phyloP scores from a whole-genome alignment of 64 coral and sea anemone genomes.

The Astreopora myriophthalma region DNA sequence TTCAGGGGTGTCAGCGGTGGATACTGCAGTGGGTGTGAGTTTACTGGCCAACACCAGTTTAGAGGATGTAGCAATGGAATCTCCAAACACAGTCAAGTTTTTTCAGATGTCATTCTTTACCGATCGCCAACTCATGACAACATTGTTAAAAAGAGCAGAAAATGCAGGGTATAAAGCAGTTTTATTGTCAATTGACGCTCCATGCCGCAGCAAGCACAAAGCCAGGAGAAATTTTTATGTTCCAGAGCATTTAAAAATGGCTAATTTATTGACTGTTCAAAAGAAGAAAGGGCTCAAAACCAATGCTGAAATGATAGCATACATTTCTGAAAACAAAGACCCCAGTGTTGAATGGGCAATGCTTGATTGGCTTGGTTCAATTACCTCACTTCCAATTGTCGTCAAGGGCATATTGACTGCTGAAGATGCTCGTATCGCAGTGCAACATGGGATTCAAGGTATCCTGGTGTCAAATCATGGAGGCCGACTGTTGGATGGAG shows the following conservation, averaged over 20 bases:
- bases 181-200: background rate
- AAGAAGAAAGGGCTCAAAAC: background rate
- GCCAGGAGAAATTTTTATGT: background rate
- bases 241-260: background rate
- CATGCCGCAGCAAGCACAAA: background rate
- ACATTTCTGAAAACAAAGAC: background rate
- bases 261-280: conserved; percentile 8
- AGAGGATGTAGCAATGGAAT: conserved; percentile 1
- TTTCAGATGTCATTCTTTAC: conserved; percentile 20
- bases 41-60: background rate
- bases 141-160: background rate
- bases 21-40: conserved; percentile 5
- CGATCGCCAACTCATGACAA: background rate
- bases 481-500: conserved; percentile 65
- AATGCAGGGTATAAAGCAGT: conserved; percentile 8
- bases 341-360: conserved; percentile 17
- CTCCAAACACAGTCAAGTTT: conserved; percentile 15
- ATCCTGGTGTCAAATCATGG: conserved; percentile 81
- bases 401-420: conserved; percentile 55
- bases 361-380: conserved; percentile 53
- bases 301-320: background rate
- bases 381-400: conserved; percentile 27
- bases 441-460: conserved; percentile 61
- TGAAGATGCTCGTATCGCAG: conserved; percentile 71
- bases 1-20: background rate